Percentiles rank a stretch among this genome's conserved stretches.
Conservation (phyloP, 64 coral and sea anemone species). For the Montipora cactus region DNA sequence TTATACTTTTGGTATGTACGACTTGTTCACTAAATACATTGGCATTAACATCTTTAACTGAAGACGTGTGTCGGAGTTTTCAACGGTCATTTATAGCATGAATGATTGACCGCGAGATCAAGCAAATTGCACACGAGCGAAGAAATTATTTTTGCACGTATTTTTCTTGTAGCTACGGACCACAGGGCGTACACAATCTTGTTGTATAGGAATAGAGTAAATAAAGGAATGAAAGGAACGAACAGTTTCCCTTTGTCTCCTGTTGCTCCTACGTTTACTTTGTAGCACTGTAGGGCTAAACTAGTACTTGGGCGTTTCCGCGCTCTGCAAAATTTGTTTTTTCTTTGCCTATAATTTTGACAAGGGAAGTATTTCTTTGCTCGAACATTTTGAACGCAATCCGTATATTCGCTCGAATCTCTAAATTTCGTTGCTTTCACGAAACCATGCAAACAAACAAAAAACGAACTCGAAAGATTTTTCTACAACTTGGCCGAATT, state of each 20-base stretch:
- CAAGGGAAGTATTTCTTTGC: background rate
- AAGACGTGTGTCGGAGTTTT: too few species aligned
- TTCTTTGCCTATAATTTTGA: background rate
- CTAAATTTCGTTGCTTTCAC: background rate
- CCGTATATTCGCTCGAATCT: background rate
- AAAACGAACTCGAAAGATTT: background rate
- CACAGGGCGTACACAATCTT: background rate
- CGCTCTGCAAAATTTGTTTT: background rate
- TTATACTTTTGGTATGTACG: too few species aligned
- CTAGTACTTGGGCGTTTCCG: background rate
- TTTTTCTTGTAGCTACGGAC: too few species aligned
- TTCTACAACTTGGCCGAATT: conserved; percentile 9
- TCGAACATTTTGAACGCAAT: background rate
- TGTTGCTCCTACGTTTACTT: background rate
- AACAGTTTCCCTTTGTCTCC: conserved; percentile 1
- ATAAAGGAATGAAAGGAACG: conserved; percentile 9
- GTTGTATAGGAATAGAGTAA: background rate
- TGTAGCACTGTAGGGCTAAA: background rate
- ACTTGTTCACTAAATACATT: too few species aligned
- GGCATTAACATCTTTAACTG: too few species aligned
- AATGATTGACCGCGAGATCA: too few species aligned
- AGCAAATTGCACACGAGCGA: too few species aligned
- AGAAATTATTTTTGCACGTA: too few species aligned
- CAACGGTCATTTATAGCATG: too few species aligned
- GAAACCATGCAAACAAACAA: background rate